phyloP scores from a whole-genome alignment of 2,888 invertebrate species.

The Netelia inedita region DNA sequence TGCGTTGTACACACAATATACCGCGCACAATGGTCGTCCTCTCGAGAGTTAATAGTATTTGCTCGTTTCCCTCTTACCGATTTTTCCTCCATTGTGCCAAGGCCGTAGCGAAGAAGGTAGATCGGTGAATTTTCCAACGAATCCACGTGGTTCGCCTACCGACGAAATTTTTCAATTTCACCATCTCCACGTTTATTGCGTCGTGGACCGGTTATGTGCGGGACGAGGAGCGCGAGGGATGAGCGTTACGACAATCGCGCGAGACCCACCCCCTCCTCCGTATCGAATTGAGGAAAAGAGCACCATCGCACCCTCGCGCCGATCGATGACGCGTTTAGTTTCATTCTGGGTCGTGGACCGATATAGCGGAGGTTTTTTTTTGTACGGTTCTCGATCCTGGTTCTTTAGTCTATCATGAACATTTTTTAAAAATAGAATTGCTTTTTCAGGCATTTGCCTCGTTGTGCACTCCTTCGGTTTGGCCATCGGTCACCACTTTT shows the following conservation, averaged over 20 bases:
- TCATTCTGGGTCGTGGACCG: constrained; percentile 68
- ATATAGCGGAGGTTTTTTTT: constrained; percentile 41
- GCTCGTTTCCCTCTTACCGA: constrained; percentile 6
- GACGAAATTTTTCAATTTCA: constrained; percentile 62
- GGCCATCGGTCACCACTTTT: not conserved
- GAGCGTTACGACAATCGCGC: not conserved
- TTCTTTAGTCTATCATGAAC: constrained; percentile 52
- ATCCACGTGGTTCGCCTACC: constrained; percentile 48
- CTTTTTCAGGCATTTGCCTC: not conserved
- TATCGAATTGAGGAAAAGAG: constrained; percentile 69
- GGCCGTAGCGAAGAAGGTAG: constrained; percentile 1
- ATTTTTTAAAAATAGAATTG: constrained; percentile 70
- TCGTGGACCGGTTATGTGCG: not conserved
- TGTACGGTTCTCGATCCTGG: constrained; percentile 62
- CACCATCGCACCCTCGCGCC: constrained; percentile 9
- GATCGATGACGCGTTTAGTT: constrained; percentile 72
- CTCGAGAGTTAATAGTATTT: constrained; percentile 24
- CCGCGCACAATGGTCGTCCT: not conserved
- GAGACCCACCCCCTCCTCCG: not conserved
- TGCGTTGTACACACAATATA: not conserved
- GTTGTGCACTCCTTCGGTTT: not conserved
- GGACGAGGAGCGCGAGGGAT: constrained; percentile 9
- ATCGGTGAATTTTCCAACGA: not conserved
- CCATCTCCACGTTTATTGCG: constrained; percentile 44
- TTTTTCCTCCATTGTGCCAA: constrained; percentile 2